These are phyloP conservation scores for Brevimyrus niger DNA, from an alignment of 2,113 vertebrate species.

Conservation along the genomic window DNA sequence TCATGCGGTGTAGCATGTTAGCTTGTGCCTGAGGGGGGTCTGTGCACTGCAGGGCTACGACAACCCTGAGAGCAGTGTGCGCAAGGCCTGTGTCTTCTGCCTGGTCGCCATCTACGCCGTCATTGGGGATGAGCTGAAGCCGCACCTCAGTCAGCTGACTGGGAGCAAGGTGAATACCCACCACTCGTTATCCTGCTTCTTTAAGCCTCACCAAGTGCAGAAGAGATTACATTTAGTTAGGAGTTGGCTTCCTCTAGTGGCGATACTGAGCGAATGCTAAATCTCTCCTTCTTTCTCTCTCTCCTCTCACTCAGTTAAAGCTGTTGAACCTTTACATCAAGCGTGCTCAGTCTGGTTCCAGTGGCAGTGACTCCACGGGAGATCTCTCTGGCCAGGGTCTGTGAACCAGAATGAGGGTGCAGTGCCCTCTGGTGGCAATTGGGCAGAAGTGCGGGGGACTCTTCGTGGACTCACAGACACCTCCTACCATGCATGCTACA, in stretches of 20 bases:
- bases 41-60: conserved; percentile 84
- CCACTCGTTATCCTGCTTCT: neutral
- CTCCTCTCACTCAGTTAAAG: conserved; percentile 72
- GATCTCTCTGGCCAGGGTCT: conserved; percentile 76
- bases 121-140: conserved; percentile 93
- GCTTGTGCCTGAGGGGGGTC: conserved; percentile 56
- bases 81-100: conserved; percentile 96
- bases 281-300: conserved; percentile 18
- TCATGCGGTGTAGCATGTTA: neutral
- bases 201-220: neutral
- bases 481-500: conserved; percentile 10
- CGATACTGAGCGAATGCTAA: neutral
- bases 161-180: conserved; percentile 81
- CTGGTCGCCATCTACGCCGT: conserved; percentile 89
- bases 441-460: neutral
- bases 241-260: conserved; percentile 5
- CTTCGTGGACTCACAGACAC: neutral
- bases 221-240: neutral
- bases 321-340: conserved; percentile 96
- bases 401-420: conserved; percentile 46
- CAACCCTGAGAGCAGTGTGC: conserved; percentile 92
- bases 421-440: conserved; percentile 4
- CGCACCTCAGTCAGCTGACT: conserved; percentile 89
- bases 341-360: conserved; percentile 86
- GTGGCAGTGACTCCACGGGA: conserved; percentile 69